Conservation (phyloP, 2,797 vertebrate genomes). For the Bryconaethiops microstoma region DNA sequence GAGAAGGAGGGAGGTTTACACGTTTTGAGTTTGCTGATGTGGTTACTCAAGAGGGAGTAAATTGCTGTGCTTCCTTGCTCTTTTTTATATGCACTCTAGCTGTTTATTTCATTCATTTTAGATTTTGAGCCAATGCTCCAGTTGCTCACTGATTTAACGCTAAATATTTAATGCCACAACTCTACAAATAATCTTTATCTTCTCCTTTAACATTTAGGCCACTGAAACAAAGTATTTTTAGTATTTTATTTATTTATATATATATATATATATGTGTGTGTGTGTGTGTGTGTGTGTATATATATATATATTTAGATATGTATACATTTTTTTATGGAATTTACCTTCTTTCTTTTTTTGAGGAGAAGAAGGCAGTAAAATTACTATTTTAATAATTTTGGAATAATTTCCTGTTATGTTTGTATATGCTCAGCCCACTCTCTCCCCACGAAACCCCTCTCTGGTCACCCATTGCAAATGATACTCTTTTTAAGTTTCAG, state of each 20-base stretch:
- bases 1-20: conserved; percentile 18
- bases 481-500: no score
- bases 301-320: neutral
- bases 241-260: neutral
- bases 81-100: conserved; percentile 49
- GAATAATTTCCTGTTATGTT: no score
- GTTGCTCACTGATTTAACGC: conserved; percentile 67
- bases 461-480: no score
- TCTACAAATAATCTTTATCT: conserved; percentile 46
- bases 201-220: neutral
- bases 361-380: no score
- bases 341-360: no score
- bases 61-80: conserved; percentile 9
- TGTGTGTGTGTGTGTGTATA: no score
- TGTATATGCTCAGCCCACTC: neutral
- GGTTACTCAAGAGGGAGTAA: conserved; percentile 39
- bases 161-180: conserved; percentile 72
- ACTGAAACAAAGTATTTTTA: neutral
- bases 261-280: no score
- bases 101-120: conserved; percentile 60
- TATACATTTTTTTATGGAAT: no score
- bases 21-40: conserved; percentile 30
- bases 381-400: no score
- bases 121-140: conserved; percentile 62
- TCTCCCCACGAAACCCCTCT: neutral